Evolutionary conservation across 2,888 invertebrate species (phyloP).

Genomic region (Gryllus longicercus): DNA sequence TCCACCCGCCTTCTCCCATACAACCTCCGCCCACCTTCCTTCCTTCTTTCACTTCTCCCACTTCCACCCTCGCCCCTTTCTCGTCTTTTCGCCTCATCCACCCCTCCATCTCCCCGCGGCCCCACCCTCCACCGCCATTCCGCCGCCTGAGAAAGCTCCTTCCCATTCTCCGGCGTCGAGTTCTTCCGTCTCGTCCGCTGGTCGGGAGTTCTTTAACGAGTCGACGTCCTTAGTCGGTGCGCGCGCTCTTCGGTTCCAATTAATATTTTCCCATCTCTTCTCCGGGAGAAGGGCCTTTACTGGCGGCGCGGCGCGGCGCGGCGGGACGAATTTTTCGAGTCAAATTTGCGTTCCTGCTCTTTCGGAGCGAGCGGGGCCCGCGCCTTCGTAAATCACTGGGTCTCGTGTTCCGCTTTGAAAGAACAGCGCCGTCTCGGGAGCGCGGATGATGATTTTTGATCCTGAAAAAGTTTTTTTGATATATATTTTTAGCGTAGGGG

Average conservation of each 20-base stretch:
- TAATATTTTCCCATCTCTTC: slow-evolving; percentile 11
- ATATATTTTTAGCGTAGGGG: background rate
- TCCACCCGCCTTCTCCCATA: too few species aligned
- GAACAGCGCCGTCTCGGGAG: too few species aligned
- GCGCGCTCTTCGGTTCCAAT: background rate
- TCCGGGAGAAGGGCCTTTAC: background rate
- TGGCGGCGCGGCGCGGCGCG: background rate
- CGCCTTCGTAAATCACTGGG: too few species aligned
- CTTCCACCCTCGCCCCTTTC: background rate
- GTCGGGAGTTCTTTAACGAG: background rate
- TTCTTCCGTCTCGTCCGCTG: background rate
- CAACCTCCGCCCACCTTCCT: too few species aligned
- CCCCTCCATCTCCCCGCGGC: background rate
- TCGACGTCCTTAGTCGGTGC: background rate
- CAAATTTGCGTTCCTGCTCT: background rate
- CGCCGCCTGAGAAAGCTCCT: too few species aligned
- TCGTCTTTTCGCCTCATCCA: background rate
- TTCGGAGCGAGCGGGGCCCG: background rate
- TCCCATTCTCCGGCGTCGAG: background rate
- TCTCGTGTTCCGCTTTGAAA: too few species aligned
- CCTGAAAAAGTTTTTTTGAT: too few species aligned
- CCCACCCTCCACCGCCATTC: background rate
- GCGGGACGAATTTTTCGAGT: background rate
- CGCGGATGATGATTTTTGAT: too few species aligned
- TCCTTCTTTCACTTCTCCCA: background rate